phyloP scores from a whole-genome alignment of 2,113 vertebrate genomes.

The Campylorhamphus procurvoides region DNA sequence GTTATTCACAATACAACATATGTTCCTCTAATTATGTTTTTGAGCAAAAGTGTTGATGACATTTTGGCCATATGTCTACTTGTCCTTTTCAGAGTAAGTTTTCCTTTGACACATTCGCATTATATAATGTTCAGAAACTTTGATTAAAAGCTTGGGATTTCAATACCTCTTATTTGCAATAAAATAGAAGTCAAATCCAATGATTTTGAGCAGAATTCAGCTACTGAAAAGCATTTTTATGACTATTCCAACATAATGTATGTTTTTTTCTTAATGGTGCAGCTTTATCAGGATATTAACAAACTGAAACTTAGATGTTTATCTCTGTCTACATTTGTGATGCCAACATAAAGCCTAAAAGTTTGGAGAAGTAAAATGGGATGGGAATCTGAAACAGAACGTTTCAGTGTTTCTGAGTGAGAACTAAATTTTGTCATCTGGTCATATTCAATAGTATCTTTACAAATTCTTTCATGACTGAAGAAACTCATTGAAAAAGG shows the following conservation, averaged over 20 bases:
- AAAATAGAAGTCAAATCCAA: not conserved
- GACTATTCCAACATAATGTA: not conserved
- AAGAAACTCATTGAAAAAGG: not conserved
- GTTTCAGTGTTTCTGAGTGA: not conserved
- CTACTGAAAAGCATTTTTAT: conserved; percentile 15
- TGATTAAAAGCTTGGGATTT: not conserved
- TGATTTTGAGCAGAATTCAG: not conserved
- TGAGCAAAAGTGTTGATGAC: not conserved
- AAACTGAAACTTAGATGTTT: conserved; percentile 36
- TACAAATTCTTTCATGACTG: not conserved
- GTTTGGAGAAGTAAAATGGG: conserved; percentile 12
- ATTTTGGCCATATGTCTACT: conserved; percentile 1
- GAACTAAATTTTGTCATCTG: not conserved
- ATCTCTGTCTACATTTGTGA: conserved; percentile 24
- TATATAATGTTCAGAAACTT: conserved; percentile 9
- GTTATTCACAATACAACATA: not conserved
- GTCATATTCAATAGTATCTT: not conserved
- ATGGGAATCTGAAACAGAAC: not conserved
- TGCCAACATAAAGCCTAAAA: conserved; percentile 27
- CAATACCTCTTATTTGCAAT: conserved; percentile 21
- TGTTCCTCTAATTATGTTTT: not conserved
- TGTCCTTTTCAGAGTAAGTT: not conserved
- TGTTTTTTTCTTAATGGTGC: not conserved
- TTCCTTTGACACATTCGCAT: conserved; percentile 18
- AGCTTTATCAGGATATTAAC: conserved; percentile 6